Base-by-base conservation (phyloP, 2,113 vertebrate species). In the Petromus typicus region DNA sequence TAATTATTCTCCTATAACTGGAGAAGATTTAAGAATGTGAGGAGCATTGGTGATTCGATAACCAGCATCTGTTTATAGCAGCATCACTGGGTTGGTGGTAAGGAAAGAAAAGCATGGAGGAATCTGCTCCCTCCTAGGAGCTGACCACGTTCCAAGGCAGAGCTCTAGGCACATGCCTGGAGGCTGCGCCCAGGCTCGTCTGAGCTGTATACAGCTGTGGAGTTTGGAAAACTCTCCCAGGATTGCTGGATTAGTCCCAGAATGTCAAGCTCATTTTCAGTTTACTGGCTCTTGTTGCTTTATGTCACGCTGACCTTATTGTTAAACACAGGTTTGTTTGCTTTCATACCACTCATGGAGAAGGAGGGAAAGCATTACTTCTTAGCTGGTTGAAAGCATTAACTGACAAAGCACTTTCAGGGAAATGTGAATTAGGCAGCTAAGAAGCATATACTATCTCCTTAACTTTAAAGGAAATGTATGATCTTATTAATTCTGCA, bases 251-350 rank as follows among this genome's bases (percentile, higher is more conserved):
- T 69, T 57, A 48, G 78, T 66, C 87, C 97, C 97, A 61, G 95
- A 96, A 94, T 97, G 97, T 98, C 98, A 98, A 96, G 86, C 56
- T 90, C 93, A 91, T 97, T 93, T 95, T 96, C 96, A 83, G 94
- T 98, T 98, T 98, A 98, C 97, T 98, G 94, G 96, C 91, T 98
- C 98, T 95, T 86, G 63, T 98, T 97, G 95, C 97, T 97, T 97
- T 89, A 79, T 98, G 98, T 99, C 98, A 98, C 57, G 95, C 69
- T 98, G 98, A 99, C 98, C 98, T 98, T 97, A 97, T 95, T 97
- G 94, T 96, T 91, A 91, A 96, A 93, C 89, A 97, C 87, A 90
- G 95, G 87, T 96, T 98, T 98, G 97, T 95, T 98, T 98, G 98
- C 95, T 97, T 92, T 94, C 96, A 97, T 97, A 59, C 89, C 79